A percentile compares a stretch with the other conserved stretches of the same genome.
Conservation (phyloP, 2,113 vertebrate genomes). For the Cheilinus undulatus region DNA sequence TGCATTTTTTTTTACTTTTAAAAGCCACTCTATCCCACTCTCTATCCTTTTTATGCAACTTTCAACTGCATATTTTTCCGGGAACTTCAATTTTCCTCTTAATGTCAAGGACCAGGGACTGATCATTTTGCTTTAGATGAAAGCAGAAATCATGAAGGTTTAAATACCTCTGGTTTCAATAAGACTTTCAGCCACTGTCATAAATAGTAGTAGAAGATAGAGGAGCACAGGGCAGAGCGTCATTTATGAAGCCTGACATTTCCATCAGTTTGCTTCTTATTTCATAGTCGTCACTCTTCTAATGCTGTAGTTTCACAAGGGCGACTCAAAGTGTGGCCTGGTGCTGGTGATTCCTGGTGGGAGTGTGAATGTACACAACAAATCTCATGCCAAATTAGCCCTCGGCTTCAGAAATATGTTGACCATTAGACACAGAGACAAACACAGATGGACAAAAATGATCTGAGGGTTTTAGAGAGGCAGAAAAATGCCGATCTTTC, state of each 20-base stretch:
- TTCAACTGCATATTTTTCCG: background rate
- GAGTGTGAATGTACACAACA: conserved; percentile 32
- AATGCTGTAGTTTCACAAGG: background rate
- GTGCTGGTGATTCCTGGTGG: conserved; percentile 14
- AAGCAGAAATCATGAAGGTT: background rate
- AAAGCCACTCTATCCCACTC: conserved; percentile 8
- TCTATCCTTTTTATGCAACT: background rate
- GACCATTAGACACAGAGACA: background rate
- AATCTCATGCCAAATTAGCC: conserved; percentile 6
- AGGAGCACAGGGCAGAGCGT: background rate
- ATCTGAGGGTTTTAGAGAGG: background rate
- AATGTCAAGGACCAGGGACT: background rate
- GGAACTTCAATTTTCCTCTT: background rate
- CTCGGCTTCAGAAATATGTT: conserved; percentile 28
- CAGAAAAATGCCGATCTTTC: too few species aligned
- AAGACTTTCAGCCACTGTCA: background rate
- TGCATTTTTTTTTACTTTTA: conserved; percentile 25
- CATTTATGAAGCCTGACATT: background rate
- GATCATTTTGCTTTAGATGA: background rate
- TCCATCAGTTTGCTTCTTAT: background rate
- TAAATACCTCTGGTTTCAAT: background rate
- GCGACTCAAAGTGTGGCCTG: background rate
- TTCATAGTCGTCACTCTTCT: conserved; percentile 4
- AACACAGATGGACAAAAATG: conserved; percentile 28
- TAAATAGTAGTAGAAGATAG: background rate